Evolutionary conservation across 1,140 invertebrate species (phyloP).

Genomic region (Drosophila nasuta): DNA sequence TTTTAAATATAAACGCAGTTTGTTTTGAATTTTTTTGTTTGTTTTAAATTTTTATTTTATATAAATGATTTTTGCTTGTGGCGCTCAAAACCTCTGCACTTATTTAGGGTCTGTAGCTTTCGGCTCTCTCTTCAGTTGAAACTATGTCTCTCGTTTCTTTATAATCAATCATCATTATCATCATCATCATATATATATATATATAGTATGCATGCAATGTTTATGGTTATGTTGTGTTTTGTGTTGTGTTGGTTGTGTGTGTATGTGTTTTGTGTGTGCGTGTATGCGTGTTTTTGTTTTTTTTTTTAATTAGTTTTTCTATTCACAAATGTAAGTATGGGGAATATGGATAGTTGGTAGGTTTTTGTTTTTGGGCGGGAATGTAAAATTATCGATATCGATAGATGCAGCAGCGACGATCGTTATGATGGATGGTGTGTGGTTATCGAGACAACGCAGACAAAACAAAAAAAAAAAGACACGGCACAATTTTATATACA

Average conservation of each 20-base stretch:
- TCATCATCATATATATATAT: constrained; percentile 39
- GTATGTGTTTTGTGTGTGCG: constrained; percentile 48
- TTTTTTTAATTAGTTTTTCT: constrained; percentile 78
- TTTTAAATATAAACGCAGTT: constrained; percentile 73
- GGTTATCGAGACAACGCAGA: constrained; percentile 11
- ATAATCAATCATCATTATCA: constrained; percentile 34
- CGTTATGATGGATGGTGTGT: background rate
- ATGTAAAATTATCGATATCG: constrained; percentile 16
- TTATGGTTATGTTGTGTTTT: constrained; percentile 53
- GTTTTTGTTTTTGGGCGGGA: background rate
- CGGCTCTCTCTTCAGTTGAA: constrained; percentile 67
- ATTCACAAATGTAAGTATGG: constrained; percentile 62
- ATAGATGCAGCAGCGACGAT: constrained; percentile 1
- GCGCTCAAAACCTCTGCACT: constrained; percentile 70
- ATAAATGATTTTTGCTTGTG: constrained; percentile 78
- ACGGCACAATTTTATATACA: constrained; percentile 10
- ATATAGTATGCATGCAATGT: constrained; percentile 61
- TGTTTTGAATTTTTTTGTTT: constrained; percentile 42
- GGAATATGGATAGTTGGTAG: constrained; percentile 27
- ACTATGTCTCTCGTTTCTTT: constrained; percentile 68
- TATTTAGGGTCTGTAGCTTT: constrained; percentile 62
- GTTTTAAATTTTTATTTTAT: constrained; percentile 64
- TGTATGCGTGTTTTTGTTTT: constrained; percentile 49
- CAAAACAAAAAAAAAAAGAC: constrained; percentile 2
- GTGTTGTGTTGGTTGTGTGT: constrained; percentile 55